Base-by-base conservation (phyloP, 2,113 vertebrate species). In the Caranx ignobilis region DNA sequence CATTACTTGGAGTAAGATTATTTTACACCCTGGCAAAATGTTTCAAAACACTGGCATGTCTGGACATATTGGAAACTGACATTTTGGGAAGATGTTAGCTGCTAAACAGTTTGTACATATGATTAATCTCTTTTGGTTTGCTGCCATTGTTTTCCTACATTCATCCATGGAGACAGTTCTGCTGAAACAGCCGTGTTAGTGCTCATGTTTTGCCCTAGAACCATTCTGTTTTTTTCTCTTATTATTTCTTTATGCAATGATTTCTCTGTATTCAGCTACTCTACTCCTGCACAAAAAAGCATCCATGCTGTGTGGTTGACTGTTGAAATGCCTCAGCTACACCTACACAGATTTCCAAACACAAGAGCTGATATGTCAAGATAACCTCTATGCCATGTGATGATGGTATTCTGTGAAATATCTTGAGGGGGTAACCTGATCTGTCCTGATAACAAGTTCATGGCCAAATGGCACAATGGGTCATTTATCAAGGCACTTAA, bases 101-200 rank as follows among this genome's bases (percentile, higher is more conserved):
- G 39, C 31, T 18, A 66, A 85, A 85, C 64, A 63, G 2, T 71
- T 55, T 77, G 35, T n/a, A 43, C 59, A 71, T 55, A 37, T 71
- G 16, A 82, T 65, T 55, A 9, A 84, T 84, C 21, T 59, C 7
- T 64, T 84, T 86, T 59, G 59, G 31, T 81, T 77, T 9, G 26
- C n/a, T 32, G 37, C 54, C 52, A 55, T 56, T 31, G 31, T 39
- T 21, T 15, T 19, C 7, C 15, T 31, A 0, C 34, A 4, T 35
- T 66, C 6, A 34, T 10, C 16, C 41, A 21, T 37, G n/a, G 31
- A 64, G 63, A 35, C 47, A 43, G 26, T 26, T 81, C 26, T 52
- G 2, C 2, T 66, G 21, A 68, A 34, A 63, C 26, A 60, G 63
- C 47, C 59, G 34, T 2, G 19, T 19, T 85, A 60, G 48, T 75